Base-by-base conservation (phyloP, 2,888 invertebrate genomes). In the Xanthostigma xanthostigma region DNA sequence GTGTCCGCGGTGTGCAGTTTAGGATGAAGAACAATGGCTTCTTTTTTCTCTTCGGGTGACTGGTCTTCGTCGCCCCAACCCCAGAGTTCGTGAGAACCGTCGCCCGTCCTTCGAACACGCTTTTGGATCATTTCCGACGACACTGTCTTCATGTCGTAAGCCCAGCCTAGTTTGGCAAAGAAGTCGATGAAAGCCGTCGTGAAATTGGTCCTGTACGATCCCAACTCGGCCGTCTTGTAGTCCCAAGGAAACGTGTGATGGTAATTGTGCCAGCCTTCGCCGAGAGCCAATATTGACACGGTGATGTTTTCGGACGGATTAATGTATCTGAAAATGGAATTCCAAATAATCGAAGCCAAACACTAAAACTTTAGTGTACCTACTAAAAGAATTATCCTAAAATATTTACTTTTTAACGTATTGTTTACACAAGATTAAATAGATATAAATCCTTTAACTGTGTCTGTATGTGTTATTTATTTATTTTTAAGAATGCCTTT, bases 171-270 rank as follows among this genome's bases (percentile, higher is more conserved):
- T 50, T 54, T 58, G 0, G 61, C 59, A 57, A 64, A 63, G 13
- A 61, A 55, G 48, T 65, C 64, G 13, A 66, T 54, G 44, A 64
- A 58, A 11, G 58, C 59, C 1, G 63, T 62, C 3, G 62, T 62
- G 33, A 59, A 55, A 51, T 66, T 66, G 14, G 58, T 48, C 14
- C 53, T 52, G 51, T 64, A 64, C 44, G 60, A 58, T 11, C 87
- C 87, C n/a, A 88, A 70, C 64, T 94, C 93, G 8, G 89, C 82
- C 33, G 92, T 85, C 60, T 88, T 85, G 74, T 93, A 93, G 65
- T 93, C 93, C 83, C 88, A 89, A 0, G 92, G 92, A 66, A 93
- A 93, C 0, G 84, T 83, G 67, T 93, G 93, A 64, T 93, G 93
- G 66, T 89, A 93, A 68, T 93, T 93, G 70, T 93, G 93, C 85